These are phyloP conservation scores for Alcedo atthis DNA, from an alignment of 2,797 vertebrate genomes.

Conservation along the genomic window DNA sequence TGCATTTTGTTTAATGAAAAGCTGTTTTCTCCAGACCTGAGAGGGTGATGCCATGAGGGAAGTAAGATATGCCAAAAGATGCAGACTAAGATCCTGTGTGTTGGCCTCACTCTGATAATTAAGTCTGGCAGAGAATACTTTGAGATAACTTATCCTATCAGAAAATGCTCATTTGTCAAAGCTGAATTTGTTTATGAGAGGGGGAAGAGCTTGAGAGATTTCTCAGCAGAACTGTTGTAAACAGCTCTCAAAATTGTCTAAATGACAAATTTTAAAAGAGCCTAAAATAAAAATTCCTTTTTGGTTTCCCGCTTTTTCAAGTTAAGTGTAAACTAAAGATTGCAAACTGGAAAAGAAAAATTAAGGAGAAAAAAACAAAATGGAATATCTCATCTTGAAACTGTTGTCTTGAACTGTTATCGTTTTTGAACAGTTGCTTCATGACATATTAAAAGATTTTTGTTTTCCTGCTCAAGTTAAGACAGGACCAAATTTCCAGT, in stretches of 20 bases:
- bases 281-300: not conserved
- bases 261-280: not conserved
- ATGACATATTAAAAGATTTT: not conserved
- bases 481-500: not conserved
- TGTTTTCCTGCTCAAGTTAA: not conserved
- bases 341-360: not conserved
- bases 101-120: conserved; percentile 1
- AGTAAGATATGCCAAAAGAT: conserved; percentile 26
- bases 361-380: not conserved
- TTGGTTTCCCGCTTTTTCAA: not conserved
- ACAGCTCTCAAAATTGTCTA: conserved; percentile 8
- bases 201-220: conserved; percentile 4
- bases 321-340: not conserved
- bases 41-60: not conserved
- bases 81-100: not conserved
- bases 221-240: not conserved
- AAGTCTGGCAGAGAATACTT: not conserved
- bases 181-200: conserved; percentile 14
- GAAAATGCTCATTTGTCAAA: conserved; percentile 42
- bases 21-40: conserved; percentile 17
- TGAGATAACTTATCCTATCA: conserved; percentile 5
- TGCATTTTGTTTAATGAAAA: not conserved
- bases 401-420: not conserved
- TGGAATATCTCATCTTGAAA: not conserved
- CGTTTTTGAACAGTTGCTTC: not conserved